Conservation (phyloP, 2,797 vertebrate genomes). For the Novumbra hubbsi region DNA sequence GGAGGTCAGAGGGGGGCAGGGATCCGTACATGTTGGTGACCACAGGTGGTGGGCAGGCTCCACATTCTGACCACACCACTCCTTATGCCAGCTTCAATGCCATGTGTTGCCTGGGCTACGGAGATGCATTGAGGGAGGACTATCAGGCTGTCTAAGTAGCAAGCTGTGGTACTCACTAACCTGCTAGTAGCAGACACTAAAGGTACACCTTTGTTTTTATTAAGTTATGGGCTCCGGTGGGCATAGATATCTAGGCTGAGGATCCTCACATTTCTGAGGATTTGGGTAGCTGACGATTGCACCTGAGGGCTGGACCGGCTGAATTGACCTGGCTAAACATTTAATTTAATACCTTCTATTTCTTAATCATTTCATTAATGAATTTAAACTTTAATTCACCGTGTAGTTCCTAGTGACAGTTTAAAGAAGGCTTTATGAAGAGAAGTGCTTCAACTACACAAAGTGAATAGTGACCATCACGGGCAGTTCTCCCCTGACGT, state of each 20-base stretch:
- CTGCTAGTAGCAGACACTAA: conserved; percentile 15
- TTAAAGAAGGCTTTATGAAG: not conserved
- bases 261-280: not conserved
- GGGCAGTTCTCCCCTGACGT: conserved; percentile 5
- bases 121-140: conserved; percentile 34
- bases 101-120: conserved; percentile 50
- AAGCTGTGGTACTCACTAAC: conserved; percentile 43
- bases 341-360: not conserved
- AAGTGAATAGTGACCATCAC: conserved; percentile 2
- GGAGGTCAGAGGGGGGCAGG: conserved; percentile 22
- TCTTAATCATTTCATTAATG: not conserved
- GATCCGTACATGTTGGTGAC: conserved; percentile 46
- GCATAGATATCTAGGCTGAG: not conserved
- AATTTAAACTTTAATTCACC: not conserved
- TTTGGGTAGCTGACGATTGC: not conserved
- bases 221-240: not conserved
- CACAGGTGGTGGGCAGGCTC: conserved; percentile 54
- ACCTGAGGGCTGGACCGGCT: not conserved
- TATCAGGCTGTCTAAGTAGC: conserved; percentile 25
- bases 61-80: conserved; percentile 37
- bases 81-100: conserved; percentile 58
- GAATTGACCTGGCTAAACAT: not conserved
- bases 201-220: conserved; percentile 8
- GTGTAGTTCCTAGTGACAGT: not conserved
- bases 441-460: no score